Base-by-base conservation (phyloP, 2,797 vertebrate genomes). In the Onychomys torridus region DNA sequence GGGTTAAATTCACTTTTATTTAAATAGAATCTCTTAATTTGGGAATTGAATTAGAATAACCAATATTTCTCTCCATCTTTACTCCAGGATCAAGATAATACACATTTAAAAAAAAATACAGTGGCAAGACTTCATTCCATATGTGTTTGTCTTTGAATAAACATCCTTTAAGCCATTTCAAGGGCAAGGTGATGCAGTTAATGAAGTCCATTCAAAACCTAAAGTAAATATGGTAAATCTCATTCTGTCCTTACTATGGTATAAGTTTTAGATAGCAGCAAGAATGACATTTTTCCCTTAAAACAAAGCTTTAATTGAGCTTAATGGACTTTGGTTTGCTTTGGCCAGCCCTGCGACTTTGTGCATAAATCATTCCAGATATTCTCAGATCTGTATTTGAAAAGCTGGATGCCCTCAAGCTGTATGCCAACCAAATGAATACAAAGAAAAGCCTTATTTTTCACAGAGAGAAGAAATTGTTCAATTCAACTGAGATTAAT, bases 361-460 rank as follows among this genome's bases (percentile, higher is more conserved):
- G 34, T 27, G 37, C 63, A 71, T 92, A 98, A 98, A 97, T 96
- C 63, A 97, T 92, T 93, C 83, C 95, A 96, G 73, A 96, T n/a
- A 96, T 94, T 97, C 89, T 96, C 75, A 96, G 52, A 95, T 90
- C 21, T 91, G 29, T 79, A 96, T 1, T 2, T 89, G 81, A 96
- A 95, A 97, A 96, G 95, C 71, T 97, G 90, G 92, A 97, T 90
- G 75, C 43, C 57, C 76, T 98, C 97, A 95, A 97, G 73, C 91
- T 67, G 95, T 94, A 81, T 94, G 37, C 55, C 85, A 87, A 97
- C 78, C 96, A 95, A 98, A 87, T 89, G 11, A 96, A 73, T 96
- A 97, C 95, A 97, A 97, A 97, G 96, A 93, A 12, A 23, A 95
- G 84, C 84, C 96, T 96, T 98, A 93, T 97, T 95, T 96, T 96